Conservation (phyloP, 2,113 vertebrate genomes). For the Cettia cetti region DNA sequence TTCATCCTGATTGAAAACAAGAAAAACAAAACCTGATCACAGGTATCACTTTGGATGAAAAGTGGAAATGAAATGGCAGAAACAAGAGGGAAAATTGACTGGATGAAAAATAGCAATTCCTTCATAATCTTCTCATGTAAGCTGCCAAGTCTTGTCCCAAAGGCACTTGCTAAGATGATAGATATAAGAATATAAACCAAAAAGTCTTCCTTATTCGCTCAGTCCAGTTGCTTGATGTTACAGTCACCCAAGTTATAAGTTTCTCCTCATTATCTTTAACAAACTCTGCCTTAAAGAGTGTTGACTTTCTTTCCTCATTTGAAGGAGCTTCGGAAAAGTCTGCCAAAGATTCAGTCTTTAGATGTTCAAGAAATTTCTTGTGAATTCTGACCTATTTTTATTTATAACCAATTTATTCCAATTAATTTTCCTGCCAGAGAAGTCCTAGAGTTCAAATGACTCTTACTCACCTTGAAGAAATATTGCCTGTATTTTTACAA, state of each 20-base stretch:
- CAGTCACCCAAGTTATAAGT: not conserved
- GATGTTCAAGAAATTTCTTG: not conserved
- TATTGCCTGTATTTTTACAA: not conserved
- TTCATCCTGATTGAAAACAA: conserved; percentile 35
- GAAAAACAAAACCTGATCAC: not conserved
- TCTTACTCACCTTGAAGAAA: not conserved
- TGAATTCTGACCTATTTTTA: not conserved
- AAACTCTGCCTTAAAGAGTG: not conserved
- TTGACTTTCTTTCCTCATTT: not conserved
- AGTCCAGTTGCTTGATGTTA: not conserved
- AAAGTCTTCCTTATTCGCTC: not conserved
- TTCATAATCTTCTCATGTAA: not conserved
- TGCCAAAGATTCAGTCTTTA: not conserved
- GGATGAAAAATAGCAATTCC: conserved; percentile 16
- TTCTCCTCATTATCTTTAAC: not conserved
- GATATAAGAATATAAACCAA: not conserved
- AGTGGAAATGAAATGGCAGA: conserved; percentile 21
- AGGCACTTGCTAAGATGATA: not conserved
- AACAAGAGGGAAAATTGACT: not conserved
- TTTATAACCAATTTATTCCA: not conserved
- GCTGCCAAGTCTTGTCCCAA: not conserved
- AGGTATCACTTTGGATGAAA: not conserved
- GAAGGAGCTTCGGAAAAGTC: not conserved
- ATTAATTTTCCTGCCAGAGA: not conserved
- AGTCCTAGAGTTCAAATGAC: not conserved